Percentiles rank a stretch among this genome's conserved stretches.
phyloP scores from a whole-genome alignment of 2,797 vertebrate species.

The Fundulus diaphanus region DNA sequence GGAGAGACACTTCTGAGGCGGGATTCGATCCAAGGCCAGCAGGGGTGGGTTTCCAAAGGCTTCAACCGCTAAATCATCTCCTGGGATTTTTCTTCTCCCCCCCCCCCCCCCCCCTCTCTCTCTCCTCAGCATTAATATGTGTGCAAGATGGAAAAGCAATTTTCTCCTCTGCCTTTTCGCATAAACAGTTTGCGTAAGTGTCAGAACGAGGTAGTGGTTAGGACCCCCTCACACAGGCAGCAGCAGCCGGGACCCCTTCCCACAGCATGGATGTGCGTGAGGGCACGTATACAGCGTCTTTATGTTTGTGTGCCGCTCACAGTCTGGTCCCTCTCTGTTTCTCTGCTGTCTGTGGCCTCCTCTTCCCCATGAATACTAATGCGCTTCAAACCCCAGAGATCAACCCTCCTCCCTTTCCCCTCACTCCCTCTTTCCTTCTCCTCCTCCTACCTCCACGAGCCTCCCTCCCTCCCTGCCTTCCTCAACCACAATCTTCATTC shows the following conservation, averaged over 20 bases:
- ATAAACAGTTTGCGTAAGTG: conserved; percentile 21
- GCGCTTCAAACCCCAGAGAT: conserved; percentile 82
- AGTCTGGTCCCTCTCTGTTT: conserved; percentile 79
- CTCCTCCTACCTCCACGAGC: conserved; percentile 39
- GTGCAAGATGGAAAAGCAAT: conserved; percentile 29
- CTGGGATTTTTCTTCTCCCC: conserved; percentile 18
- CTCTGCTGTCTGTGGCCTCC: conserved; percentile 82
- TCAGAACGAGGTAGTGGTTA: conserved; percentile 34
- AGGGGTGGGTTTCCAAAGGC: conserved; percentile 55
- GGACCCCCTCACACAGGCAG: conserved; percentile 6
- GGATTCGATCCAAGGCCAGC: conserved; percentile 64
- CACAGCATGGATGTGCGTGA: conserved; percentile 19
- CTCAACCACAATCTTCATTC: conserved; percentile 62
- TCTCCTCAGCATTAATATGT: conserved; percentile 39
- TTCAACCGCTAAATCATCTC: conserved; percentile 60
- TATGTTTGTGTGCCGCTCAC: conserved; percentile 68
- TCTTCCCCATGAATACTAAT: conserved; percentile 84
- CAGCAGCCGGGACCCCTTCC: conserved; percentile 44
- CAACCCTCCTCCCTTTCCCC: conserved; percentile 76
- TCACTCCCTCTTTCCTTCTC: conserved; percentile 32
- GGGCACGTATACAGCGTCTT: conserved; percentile 31
- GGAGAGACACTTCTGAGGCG: conserved; percentile 52
- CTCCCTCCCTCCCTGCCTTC: conserved; percentile 57
- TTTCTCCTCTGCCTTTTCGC: conserved; percentile 20
- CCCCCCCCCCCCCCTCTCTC: conserved; percentile 11